These are phyloP conservation scores for Entomobrya multifasciata DNA, from an alignment of 2,888 invertebrate genomes.

Conservation along the genomic window DNA sequence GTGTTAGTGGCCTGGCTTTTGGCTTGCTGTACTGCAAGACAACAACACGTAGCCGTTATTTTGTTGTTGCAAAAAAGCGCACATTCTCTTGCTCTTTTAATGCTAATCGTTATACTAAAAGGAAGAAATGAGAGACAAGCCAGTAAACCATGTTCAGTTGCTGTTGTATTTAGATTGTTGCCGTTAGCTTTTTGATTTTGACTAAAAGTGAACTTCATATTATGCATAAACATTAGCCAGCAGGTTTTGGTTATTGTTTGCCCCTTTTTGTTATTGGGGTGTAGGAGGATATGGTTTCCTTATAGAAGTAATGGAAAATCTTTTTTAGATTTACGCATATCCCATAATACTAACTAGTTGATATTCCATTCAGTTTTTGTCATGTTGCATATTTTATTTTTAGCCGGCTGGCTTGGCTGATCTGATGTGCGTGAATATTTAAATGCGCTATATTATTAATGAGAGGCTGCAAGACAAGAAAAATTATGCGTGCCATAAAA, in stretches of 20 bases:
- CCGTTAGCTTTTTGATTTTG: neutral
- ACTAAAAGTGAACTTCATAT: neutral
- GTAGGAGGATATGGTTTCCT: neutral
- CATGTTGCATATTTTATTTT: conserved; percentile 2
- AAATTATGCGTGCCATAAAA: conserved; percentile 18
- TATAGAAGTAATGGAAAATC: conserved; percentile 4
- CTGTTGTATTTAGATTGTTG: neutral
- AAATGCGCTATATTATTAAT: no score
- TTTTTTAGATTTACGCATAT: neutral
- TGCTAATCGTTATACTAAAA: neutral
- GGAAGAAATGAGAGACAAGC: neutral
- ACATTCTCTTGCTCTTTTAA: neutral
- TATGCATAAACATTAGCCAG: conserved; percentile 35
- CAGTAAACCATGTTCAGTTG: conserved; percentile 9
- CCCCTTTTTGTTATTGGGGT: neutral
- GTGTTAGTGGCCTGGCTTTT: no score
- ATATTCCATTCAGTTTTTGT: neutral
- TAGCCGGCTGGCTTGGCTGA: conserved; percentile 13
- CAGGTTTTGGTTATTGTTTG: conserved; percentile 17
- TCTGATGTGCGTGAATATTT: no score
- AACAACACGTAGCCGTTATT: no score
- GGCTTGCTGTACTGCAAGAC: neutral
- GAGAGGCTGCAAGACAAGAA: no score
- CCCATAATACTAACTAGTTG: neutral
- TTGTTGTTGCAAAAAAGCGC: neutral